Base-by-base conservation (phyloP, 2,797 vertebrate genomes). In the Tragopan temminckii region DNA sequence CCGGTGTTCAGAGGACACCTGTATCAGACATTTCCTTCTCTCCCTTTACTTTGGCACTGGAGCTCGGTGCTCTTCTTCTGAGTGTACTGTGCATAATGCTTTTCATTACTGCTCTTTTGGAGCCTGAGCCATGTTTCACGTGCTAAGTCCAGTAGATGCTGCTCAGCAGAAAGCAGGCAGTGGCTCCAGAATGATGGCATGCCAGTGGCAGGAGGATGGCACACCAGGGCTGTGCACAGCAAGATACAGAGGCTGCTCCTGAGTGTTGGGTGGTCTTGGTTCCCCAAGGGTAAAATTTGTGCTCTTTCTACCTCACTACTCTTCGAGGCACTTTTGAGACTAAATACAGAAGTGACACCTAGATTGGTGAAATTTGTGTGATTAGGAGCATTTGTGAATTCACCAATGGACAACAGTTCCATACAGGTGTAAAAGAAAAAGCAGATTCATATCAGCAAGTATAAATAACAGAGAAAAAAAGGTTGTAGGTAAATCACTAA, bases 161-260 rank as follows among this genome's bases (percentile, higher is more conserved):
- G 53, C 31, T 46, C 66, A 55, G 17, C 61, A 67, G 33, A 17
- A 18, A 7, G 29, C 8, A 17, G 25, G 25, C 1, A 2, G 23
- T 43, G 36, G 23, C 19, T 10, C 23, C 5, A 18, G 20, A 17
- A 19, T 2, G 2, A 21, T 1, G 27, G 7, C 1, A 0, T n/a
- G 29, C 23, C 2, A 2, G 29, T 14, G 1, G 2, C 0, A 1
- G 31, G 20, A 66, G 29, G 33, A 18, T 57, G 10, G 16, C 5
- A n/a, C 3, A 4, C 13, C 13, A 5, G 3, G 4, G 17, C 7
- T 35, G 40, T 33, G 0, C 1, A 23, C 42, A 83, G 11, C 1
- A 3, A 50, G 53, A 19, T 0, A 3, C 31, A 9, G 46, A 24
- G 35, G 35, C 31, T 29, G 40, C 11, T 59, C 15, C 10, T 16